A percentile compares a stretch with the other conserved stretches of the same genome.
Evolutionary conservation across 2,113 vertebrate species (phyloP).

Genomic region (Melanocharis versteri): DNA sequence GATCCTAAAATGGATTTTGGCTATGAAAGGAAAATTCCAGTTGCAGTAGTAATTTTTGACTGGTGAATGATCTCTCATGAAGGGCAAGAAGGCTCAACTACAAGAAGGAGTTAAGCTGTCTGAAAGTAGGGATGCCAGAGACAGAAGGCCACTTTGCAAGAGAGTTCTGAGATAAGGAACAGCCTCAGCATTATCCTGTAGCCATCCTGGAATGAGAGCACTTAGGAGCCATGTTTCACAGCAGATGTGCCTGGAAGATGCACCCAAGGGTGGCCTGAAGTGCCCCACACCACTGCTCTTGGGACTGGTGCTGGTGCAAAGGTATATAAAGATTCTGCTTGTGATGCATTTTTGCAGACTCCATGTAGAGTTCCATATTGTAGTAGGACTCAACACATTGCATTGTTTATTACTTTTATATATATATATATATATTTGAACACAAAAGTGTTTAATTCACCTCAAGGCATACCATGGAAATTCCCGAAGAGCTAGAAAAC

Average conservation of each 20-base stretch:
- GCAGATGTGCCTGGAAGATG: not conserved
- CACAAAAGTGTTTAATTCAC: fast-evolving
- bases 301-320: not conserved
- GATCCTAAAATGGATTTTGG: not conserved
- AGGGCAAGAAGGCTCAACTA: not conserved
- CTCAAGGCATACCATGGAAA: not conserved
- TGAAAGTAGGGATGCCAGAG: not conserved
- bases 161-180: not conserved
- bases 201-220: not conserved
- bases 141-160: not conserved
- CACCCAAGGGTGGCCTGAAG: not conserved
- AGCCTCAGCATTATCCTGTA: not conserved
- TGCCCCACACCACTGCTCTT: fast-evolving
- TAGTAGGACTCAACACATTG: not conserved
- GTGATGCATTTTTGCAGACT: not conserved
- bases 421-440: not conserved
- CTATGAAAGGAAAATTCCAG: not conserved
- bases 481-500: not conserved
- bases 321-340: not conserved
- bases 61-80: not conserved
- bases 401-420: not conserved
- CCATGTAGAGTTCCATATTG: fast-evolving
- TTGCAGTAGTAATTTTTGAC: not conserved
- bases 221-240: not conserved
- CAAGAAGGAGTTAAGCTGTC: not conserved